These are phyloP conservation scores for Clarias gariepinus DNA, from an alignment of 2,113 vertebrate species.

Conservation along the genomic window DNA sequence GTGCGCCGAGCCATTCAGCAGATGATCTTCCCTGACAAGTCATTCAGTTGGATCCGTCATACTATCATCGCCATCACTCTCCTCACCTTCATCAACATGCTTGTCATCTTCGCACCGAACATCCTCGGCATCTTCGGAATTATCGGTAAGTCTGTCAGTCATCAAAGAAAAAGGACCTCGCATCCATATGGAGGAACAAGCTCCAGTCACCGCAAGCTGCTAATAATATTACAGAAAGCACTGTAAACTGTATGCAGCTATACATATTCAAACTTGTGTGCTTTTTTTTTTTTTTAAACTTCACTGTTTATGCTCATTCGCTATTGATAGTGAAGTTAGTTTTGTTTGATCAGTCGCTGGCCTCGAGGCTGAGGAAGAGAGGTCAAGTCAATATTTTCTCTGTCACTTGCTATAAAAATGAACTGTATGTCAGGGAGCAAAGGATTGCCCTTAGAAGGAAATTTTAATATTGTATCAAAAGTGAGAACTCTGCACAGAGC, in stretches of 20 bases:
- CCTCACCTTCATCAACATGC: slow-evolving; percentile 87
- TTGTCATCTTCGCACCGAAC: slow-evolving; percentile 96
- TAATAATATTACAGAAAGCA: background rate
- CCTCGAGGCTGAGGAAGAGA: slow-evolving; percentile 39
- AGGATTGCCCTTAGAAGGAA: slow-evolving; percentile 30
- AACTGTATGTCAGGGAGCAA: slow-evolving; percentile 49
- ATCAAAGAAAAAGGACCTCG: background rate
- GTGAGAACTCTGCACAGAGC: background rate
- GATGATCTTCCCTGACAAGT: slow-evolving; percentile 87
- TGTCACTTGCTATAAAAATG: slow-evolving; percentile 29
- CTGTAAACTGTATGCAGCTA: background rate
- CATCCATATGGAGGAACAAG: too few species aligned
- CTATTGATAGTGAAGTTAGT: background rate
- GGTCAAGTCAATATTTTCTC: slow-evolving; percentile 65
- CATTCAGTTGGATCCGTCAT: slow-evolving; percentile 92
- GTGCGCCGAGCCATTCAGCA: slow-evolving; percentile 94
- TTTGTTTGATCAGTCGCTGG: background rate
- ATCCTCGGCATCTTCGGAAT: slow-evolving; percentile 96
- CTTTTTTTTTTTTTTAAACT: background rate
- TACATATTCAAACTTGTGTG: background rate
- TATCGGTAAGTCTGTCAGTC: slow-evolving; percentile 79
- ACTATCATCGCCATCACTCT: slow-evolving; percentile 78
- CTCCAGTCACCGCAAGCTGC: background rate
- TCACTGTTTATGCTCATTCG: background rate
- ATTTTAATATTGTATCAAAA: background rate